These are phyloP conservation scores for Ornithoptera priamus DNA, from an alignment of 2,888 invertebrate genomes.

Conservation along the genomic window DNA sequence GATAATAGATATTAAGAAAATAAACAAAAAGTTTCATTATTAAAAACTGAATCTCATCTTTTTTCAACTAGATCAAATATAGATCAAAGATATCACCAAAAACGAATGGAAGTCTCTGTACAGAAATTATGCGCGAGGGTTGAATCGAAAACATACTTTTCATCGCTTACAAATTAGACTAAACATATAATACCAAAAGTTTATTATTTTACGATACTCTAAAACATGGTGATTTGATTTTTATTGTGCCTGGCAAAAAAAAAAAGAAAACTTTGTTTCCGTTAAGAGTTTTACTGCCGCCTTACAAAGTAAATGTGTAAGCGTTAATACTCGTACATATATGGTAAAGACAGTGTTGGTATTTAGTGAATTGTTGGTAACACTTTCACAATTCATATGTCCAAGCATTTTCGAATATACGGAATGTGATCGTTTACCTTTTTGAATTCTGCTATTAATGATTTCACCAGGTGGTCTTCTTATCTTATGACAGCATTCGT, in stretches of 20 bases:
- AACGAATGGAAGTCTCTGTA: too few species aligned
- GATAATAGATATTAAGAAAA: too few species aligned
- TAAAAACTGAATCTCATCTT: too few species aligned
- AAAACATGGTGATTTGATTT: too few species aligned
- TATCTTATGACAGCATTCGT: slow-evolving; percentile 25
- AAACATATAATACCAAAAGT: too few species aligned
- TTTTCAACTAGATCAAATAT: too few species aligned
- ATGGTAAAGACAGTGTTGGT: neutral
- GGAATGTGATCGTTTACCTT: neutral
- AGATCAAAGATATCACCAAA: too few species aligned
- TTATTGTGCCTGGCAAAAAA: neutral
- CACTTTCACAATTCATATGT: neutral
- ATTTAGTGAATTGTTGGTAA: neutral
- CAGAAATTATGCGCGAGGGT: too few species aligned
- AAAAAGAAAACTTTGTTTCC: neutral
- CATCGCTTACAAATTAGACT: too few species aligned
- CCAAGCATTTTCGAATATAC: neutral
- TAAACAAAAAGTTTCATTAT: too few species aligned
- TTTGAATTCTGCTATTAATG: slow-evolving; percentile 30
- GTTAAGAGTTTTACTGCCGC: neutral
- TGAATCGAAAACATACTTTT: too few species aligned
- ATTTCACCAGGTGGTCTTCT: slow-evolving; percentile 52
- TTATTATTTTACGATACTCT: too few species aligned
- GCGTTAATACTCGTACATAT: neutral
- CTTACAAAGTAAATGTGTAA: neutral